Percentiles rank a stretch among this genome's conserved stretches.
These are phyloP conservation scores for Drosophila repletoides DNA, from an alignment of 1,140 invertebrate genomes.

Conservation along the genomic window DNA sequence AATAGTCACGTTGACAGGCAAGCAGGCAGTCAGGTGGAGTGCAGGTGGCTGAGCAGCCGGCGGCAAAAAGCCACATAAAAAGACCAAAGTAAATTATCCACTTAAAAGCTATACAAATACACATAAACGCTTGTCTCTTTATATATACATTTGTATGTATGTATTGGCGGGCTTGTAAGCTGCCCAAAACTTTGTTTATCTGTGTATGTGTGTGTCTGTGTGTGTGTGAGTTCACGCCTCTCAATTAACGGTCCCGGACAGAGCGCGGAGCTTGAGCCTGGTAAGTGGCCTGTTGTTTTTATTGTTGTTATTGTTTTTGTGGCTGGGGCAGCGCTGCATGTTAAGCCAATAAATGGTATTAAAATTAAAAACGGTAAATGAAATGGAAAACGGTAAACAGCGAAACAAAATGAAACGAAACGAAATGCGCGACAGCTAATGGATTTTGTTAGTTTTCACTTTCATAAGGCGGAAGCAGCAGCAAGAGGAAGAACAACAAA, in stretches of 20 bases:
- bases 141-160: background rate
- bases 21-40: background rate
- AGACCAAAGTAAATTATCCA: slow-evolving; percentile 34
- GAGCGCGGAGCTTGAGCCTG: slow-evolving; percentile 7
- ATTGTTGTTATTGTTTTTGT: slow-evolving; percentile 15
- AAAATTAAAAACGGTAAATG: slow-evolving; percentile 51
- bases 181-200: background rate
- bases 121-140: background rate
- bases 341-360: slow-evolving; percentile 65
- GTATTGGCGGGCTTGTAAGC: slow-evolving; percentile 6
- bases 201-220: slow-evolving; percentile 3
- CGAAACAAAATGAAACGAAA: slow-evolving; percentile 56
- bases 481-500: slow-evolving; percentile 9
- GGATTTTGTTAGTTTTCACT: slow-evolving; percentile 51
- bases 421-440: slow-evolving; percentile 52
- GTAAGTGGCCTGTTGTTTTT: slow-evolving; percentile 10
- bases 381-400: slow-evolving; percentile 58
- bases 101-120: slow-evolving; percentile 20
- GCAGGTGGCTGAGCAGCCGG: slow-evolving; percentile 26
- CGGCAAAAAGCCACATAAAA: slow-evolving; percentile 31
- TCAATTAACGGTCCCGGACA: slow-evolving; percentile 27
- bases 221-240: slow-evolving; percentile 17
- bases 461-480: slow-evolving; percentile 30
- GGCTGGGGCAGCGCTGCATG: slow-evolving; percentile 29
- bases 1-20: slow-evolving; percentile 19